A percentile compares a stretch with the other conserved stretches of the same genome.
These are phyloP conservation scores for Rhodeus uyekii DNA, from an alignment of 2,797 vertebrate genomes.

Conservation along the genomic window DNA sequence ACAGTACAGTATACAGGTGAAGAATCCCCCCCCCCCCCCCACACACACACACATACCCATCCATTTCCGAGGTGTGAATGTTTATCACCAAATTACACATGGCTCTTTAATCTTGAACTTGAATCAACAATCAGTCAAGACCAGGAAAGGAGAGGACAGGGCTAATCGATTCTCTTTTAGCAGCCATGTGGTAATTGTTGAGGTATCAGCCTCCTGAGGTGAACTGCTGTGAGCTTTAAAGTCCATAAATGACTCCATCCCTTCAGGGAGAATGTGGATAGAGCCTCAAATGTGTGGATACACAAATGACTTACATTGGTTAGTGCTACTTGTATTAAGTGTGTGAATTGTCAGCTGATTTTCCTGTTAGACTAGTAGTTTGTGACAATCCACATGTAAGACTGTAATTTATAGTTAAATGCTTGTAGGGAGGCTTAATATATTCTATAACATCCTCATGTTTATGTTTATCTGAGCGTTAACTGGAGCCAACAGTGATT, in stretches of 20 bases:
- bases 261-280: slow-evolving; percentile 27
- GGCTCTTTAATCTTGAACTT: slow-evolving; percentile 68
- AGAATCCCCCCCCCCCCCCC: too few relatives aligned
- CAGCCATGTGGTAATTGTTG: slow-evolving; percentile 67
- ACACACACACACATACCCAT: not conserved
- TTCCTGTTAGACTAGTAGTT: not conserved
- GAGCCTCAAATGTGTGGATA: not conserved
- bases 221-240: slow-evolving; percentile 61
- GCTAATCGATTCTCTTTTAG: slow-evolving; percentile 70
- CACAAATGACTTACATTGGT: not conserved
- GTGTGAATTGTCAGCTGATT: not conserved
- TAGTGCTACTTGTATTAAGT: not conserved
- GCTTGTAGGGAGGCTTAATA: not conserved
- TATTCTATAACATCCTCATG: slow-evolving; percentile 6
- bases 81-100: slow-evolving; percentile 59
- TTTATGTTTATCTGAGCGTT: not conserved
- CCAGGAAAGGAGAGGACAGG: slow-evolving; percentile 68
- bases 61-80: slow-evolving; percentile 19
- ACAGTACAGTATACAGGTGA: too few relatives aligned
- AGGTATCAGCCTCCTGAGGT: slow-evolving; percentile 65
- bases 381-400: not conserved
- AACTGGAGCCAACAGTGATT: slow-evolving; percentile 1
- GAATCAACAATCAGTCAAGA: slow-evolving; percentile 73
- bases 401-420: not conserved
- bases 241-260: slow-evolving; percentile 51